Base-by-base conservation (phyloP, 2,797 vertebrate genomes). In the Mallotus villosus region DNA sequence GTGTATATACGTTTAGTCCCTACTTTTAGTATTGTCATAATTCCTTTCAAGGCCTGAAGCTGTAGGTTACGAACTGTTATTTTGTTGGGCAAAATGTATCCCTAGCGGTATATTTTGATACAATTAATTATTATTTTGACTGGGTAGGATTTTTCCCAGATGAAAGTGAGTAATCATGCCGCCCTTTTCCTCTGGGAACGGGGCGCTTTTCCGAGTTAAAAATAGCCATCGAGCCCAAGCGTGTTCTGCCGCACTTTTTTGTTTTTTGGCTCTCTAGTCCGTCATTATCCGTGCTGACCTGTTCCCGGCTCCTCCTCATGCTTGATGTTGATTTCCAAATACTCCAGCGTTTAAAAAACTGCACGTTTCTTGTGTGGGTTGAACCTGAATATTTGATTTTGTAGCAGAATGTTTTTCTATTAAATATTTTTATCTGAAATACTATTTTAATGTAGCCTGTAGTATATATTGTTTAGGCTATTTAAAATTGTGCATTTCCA, bases 121-220 rank as follows among this genome's bases (percentile, higher is more conserved):
- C 85, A 92, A 94, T 94, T 93, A 93, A 94, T 93, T 92, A 91
- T 91, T 94, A 94, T 94, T 94, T 94, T 94, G 94, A 92, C 94
- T 94, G 84, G 85, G 58, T 87, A 90, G 88, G 82, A 85, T 88
- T 92, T 92, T 91, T 89, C 89, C 87, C 84, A 93, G 92, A 94
- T 94, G 89, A 95, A 94, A 94, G 92, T 85, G 83, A 79, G 77
- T 81, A 86, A 92, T 92, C 91, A 84, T 78, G 73, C 93, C 91
- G 87, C 93, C 93, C 94, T 93, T 92, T 94, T 94, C 94, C 93
- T 93, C 88, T 92, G 91, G 91, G 91, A 94, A 92, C 82, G 87
- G 92, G 90, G 86, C 90, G 89, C 91, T 91, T 92, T 92, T 88
- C 87, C 80, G 81, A 88, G 90, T 92, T 93, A 94, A 92, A 94